A percentile compares a stretch with the other conserved stretches of the same genome.
These are phyloP conservation scores for Drosophila ogumai DNA, from an alignment of 1,140 invertebrate species.

Conservation along the genomic window DNA sequence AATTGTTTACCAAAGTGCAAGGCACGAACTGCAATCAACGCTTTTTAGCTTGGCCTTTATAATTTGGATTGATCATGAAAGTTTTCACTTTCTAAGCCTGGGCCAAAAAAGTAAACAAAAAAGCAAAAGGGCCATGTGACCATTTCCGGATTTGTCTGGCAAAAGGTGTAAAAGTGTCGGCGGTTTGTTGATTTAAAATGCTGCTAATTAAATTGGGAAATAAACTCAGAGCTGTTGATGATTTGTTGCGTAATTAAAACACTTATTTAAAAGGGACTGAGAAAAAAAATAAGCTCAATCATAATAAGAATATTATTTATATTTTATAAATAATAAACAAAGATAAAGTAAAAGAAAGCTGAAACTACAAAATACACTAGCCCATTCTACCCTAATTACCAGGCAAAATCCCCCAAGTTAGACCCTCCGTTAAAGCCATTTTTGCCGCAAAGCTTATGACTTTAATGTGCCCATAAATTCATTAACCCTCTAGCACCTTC, in stretches of 20 bases:
- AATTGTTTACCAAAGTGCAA: conserved; percentile 31
- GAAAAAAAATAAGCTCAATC: too few species aligned
- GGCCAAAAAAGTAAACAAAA: conserved; percentile 23
- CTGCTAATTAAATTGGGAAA: conserved; percentile 55
- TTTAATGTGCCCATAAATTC: conserved; percentile 21
- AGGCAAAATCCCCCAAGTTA: not conserved
- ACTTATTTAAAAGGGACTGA: not conserved
- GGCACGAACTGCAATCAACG: conserved; percentile 40
- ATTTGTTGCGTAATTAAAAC: conserved; percentile 2
- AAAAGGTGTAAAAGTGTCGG: conserved; percentile 45
- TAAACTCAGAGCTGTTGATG: conserved; percentile 1
- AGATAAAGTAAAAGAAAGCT: not conserved
- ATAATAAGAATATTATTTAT: not conserved
- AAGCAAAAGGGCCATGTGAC: conserved; percentile 1
- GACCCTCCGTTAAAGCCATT: not conserved
- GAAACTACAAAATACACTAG: not conserved
- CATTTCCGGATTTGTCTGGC: conserved; percentile 41
- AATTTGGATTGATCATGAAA: conserved; percentile 41
- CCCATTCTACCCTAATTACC: not conserved
- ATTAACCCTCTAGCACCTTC: conserved; percentile 32
- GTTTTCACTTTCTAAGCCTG: conserved; percentile 56
- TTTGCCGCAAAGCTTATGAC: not conserved
- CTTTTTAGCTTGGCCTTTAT: conserved; percentile 21
- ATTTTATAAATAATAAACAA: not conserved
- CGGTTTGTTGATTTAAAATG: conserved; percentile 44